Evolutionary conservation across 2,888 invertebrate species (phyloP).

Genomic region (Cephus spinipes): DNA sequence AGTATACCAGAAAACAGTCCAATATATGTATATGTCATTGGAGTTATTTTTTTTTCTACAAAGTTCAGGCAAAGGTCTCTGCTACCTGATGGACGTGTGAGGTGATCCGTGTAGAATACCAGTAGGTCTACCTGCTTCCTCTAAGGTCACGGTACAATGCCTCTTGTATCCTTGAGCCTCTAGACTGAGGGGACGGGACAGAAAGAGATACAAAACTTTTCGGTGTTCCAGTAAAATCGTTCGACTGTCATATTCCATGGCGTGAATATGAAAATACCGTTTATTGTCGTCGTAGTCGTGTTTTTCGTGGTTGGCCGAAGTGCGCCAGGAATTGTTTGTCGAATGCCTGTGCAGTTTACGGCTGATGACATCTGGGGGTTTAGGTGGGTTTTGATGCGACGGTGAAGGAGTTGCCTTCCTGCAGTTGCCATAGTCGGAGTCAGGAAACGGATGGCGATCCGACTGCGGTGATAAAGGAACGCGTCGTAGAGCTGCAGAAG

Average conservation of each 20-base stretch:
- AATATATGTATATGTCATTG: neutral
- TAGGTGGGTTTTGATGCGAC: neutral
- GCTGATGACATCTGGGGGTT: neutral
- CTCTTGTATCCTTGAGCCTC: neutral
- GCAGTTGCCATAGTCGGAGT: neutral
- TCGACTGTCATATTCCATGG: neutral
- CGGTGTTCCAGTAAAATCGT: neutral
- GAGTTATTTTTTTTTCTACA: neutral
- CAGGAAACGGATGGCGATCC: slow-evolving; percentile 39
- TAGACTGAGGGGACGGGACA: neutral
- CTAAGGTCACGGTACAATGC: neutral
- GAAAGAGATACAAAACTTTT: neutral
- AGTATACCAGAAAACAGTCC: neutral
- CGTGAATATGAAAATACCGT: neutral
- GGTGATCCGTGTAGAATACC: neutral
- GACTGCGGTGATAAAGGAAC: slow-evolving; percentile 36
- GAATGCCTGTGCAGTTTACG: neutral
- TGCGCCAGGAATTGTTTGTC: neutral
- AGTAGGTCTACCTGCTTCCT: neutral
- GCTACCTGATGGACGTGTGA: neutral
- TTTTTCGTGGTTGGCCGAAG: neutral
- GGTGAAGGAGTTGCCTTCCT: neutral
- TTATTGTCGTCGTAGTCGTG: neutral
- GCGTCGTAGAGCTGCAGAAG: slow-evolving; percentile 5
- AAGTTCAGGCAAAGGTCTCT: neutral